Base-by-base conservation (phyloP, 2,888 invertebrate genomes). In the Muscina levida region DNA sequence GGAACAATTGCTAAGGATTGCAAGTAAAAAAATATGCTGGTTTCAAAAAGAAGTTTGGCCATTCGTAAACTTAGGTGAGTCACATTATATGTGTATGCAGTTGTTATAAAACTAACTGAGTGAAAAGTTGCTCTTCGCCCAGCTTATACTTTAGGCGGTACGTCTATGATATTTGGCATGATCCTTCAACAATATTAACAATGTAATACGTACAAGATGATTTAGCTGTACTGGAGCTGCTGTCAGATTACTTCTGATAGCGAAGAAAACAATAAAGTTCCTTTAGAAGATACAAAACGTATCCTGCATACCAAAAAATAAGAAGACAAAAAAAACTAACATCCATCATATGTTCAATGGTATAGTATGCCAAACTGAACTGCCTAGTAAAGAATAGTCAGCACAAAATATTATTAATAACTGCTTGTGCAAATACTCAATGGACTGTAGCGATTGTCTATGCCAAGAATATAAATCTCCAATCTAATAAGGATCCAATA, bases 361-460 rank as follows among this genome's bases (percentile, higher is more conserved):
- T 53, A 19, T 0, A 44, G 24, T 10, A 13, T 53, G 24, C 24
- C 10, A n/a, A 5, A 31, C 8, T 31, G 31, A 31, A 31, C n/a
- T n/a, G n/a, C n/a, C 31, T 31, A 31, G 3, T 5, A 31, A 31
- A 31, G 31, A 31, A 22, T 53, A 24, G 24, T 31, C 3, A 31
- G 4, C 31, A 8, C 3, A 53, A 53, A 53, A 22, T 53, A 24
- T 53, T 13, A 53, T 53, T 53, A 53, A 53, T 53, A 53, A 53
- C 53, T 53, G 22, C 13, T 13, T 22, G 53, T 13, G 13, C 22
- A 10, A 24, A 53, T 13, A 13, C 24, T 1, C 3, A 1, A 53
- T 1, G 13, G 13, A 53, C 13, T 2, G 24, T 53, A 8, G 10
- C 1, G 22, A 53, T 24, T 10, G 8, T 51, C 17, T 22, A 31